Evolutionary conservation across 1,140 invertebrate species (phyloP).

Genomic region (Procambarus clarkii): DNA sequence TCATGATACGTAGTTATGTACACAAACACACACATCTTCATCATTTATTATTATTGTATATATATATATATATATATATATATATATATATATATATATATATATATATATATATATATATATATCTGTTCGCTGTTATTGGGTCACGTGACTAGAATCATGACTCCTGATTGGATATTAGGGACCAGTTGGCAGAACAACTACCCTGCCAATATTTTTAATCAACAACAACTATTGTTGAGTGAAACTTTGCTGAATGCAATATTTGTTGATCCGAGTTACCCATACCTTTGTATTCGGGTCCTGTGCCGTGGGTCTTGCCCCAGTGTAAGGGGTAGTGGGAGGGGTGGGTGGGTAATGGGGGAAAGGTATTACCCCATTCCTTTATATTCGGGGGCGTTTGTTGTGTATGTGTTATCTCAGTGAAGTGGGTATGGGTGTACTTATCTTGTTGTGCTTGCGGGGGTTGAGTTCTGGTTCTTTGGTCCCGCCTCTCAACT

Average conservation of each 20-base stretch:
- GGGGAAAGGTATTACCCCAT: not conserved
- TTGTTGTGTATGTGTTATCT: too few relatives aligned
- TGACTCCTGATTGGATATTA: not conserved
- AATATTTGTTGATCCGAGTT: not conserved
- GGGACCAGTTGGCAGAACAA: not conserved
- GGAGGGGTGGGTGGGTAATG: not conserved
- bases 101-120: not conserved
- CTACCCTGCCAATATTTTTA: not conserved
- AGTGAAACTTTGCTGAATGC: conserved; percentile 8
- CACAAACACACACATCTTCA: too few relatives aligned
- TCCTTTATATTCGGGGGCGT: not conserved
- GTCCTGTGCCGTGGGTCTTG: not conserved
- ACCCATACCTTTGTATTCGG: not conserved
- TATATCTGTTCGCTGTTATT: not conserved
- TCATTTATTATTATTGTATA: too few relatives aligned
- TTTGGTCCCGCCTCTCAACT: too few relatives aligned
- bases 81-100: too few relatives aligned
- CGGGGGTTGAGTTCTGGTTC: not conserved
- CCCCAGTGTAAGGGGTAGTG: not conserved
- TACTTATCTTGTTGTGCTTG: not conserved
- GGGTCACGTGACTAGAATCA: conserved; percentile 6
- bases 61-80: too few relatives aligned
- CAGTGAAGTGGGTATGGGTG: not conserved
- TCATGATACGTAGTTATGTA: too few relatives aligned
- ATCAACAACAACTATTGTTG: not conserved